These are phyloP conservation scores for Elachura formosa DNA, from an alignment of 2,113 vertebrate genomes.

Conservation along the genomic window DNA sequence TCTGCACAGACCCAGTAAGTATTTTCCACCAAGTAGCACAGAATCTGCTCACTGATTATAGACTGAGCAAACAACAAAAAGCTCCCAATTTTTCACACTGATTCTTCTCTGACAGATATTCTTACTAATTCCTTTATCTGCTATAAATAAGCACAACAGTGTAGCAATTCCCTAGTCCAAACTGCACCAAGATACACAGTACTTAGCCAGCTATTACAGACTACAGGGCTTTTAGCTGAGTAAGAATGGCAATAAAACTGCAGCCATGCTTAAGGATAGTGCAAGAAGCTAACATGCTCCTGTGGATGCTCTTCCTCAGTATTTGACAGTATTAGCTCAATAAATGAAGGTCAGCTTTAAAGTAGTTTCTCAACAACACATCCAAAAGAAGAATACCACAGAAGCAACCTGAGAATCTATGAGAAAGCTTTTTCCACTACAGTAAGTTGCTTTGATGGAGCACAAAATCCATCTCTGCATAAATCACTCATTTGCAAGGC, in stretches of 20 bases:
- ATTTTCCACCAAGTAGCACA: neutral
- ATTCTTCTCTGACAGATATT: neutral
- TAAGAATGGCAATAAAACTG: neutral
- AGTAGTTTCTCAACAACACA: neutral
- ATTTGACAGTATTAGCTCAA: neutral
- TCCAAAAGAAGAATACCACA: slow-evolving; percentile 26
- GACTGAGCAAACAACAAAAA: neutral
- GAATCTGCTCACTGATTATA: neutral
- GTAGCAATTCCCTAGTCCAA: neutral
- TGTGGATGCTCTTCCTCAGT: neutral
- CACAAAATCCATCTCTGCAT: neutral
- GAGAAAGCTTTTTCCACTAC: neutral
- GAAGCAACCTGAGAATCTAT: slow-evolving; percentile 5
- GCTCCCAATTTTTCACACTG: neutral
- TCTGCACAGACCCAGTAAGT: neutral
- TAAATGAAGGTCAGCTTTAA: slow-evolving; percentile 35
- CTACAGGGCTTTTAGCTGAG: neutral
- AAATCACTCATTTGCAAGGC: neutral
- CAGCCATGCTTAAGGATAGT: neutral
- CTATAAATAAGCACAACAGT: neutral
- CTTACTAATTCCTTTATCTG: neutral
- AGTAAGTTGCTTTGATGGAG: neutral
- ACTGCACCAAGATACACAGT: neutral
- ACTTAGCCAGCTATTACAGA: neutral
- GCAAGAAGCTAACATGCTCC: neutral